These are phyloP conservation scores for Paracanthobrama guichenoti DNA, from an alignment of 2,113 vertebrate species.

Conservation along the genomic window DNA sequence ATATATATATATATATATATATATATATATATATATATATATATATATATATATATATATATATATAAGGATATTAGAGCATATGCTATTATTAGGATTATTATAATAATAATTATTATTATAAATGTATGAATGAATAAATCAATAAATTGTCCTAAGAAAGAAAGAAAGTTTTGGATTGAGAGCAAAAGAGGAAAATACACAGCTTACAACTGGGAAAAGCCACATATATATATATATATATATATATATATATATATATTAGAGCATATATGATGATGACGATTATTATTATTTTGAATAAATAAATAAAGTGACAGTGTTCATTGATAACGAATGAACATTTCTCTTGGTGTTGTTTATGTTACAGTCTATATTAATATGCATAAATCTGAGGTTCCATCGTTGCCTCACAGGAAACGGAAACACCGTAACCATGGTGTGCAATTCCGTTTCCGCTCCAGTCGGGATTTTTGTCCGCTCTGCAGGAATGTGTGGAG, in stretches of 20 bases:
- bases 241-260: too few species aligned
- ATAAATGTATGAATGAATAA: background rate
- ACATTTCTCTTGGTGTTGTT: background rate
- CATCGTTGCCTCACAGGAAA: constrained; percentile 28
- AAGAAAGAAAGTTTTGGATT: too few species aligned
- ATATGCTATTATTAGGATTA: background rate
- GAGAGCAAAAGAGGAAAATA: too few species aligned
- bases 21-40: too few species aligned
- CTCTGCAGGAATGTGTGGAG: constrained; percentile 40
- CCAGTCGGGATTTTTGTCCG: constrained; percentile 18
- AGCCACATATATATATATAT: too few species aligned
- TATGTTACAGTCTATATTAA: background rate
- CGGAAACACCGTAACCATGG: constrained; percentile 29
- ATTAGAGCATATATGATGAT: too few species aligned
- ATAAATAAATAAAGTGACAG: background rate
- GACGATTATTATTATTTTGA: background rate
- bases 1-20: too few species aligned
- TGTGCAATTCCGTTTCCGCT: constrained; percentile 45
- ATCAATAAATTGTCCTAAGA: too few species aligned
- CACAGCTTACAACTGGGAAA: too few species aligned
- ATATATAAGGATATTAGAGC: background rate
- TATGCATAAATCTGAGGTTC: background rate
- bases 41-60: too few species aligned
- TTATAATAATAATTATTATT: background rate
- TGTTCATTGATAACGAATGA: background rate